Evolutionary conservation across 2,113 vertebrate species (phyloP).

Genomic region (Grammomys dolichurus): DNA sequence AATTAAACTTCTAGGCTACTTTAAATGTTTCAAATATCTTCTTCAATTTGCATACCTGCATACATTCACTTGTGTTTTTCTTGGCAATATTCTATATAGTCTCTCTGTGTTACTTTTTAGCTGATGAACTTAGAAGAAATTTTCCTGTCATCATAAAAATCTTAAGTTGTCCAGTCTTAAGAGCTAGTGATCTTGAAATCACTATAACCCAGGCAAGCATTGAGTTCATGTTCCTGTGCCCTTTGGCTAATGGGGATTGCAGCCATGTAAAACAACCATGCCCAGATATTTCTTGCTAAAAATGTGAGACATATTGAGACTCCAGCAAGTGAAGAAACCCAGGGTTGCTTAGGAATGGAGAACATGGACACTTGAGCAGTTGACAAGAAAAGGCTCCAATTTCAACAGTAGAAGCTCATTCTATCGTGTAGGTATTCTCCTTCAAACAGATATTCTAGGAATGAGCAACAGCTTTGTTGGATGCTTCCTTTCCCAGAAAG

Average conservation of each 20-base stretch:
- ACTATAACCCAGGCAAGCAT: neutral
- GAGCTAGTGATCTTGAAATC: neutral
- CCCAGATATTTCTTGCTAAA: neutral
- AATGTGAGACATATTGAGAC: neutral
- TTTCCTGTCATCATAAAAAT: constrained; percentile 5
- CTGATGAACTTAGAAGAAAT: neutral
- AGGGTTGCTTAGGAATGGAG: neutral
- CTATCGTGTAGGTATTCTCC: neutral
- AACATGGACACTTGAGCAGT: neutral
- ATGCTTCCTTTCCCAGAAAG: constrained; percentile 80
- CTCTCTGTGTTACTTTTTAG: constrained; percentile 19
- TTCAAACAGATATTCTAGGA: neutral
- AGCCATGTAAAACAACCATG: neutral
- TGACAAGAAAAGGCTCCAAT: neutral
- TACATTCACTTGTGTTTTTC: neutral
- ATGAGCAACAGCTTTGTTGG: neutral
- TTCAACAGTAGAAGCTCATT: neutral
- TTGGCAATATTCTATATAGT: neutral
- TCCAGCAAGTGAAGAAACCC: neutral
- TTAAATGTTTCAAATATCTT: neutral
- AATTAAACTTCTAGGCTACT: neutral
- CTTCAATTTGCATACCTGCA: neutral
- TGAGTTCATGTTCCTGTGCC: neutral
- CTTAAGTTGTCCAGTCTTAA: neutral
- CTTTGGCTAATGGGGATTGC: too few relatives aligned